Base-by-base conservation (phyloP, 2,113 vertebrate genomes). In the Oxyura jamaicensis region DNA sequence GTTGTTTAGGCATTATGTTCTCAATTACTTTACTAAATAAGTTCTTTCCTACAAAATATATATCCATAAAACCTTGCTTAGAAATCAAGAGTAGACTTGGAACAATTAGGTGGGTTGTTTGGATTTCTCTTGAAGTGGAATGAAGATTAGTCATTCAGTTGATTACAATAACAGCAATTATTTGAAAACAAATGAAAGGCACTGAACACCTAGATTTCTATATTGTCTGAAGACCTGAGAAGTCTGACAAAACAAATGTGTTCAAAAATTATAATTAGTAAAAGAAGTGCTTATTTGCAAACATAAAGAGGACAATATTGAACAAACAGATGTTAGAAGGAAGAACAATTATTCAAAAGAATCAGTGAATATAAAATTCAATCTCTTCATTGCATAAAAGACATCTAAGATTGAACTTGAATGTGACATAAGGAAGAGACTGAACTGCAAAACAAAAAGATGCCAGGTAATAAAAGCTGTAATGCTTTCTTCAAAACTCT, bases 71-170 rank as follows among this genome's bases (percentile, higher is more conserved):
- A 73, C 8, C 23, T 80, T 86, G 23, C 35, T 71, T 66, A 83
- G 50, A 91, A 94, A 96, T 86, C 76, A 88, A 80, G 93, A 66
- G 80, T 63, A 75, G 66, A 85, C 76, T 58, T 73, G 46, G 10
- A 83, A 31, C n/a, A 91, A 91, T 95, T 95, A 91, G 4, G 31
- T 91, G 41, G 23, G 95, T 96, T 95, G 75, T 88, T 96, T 88
- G 59, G 25, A 75, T 90, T 75, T 93, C 15, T 83, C 35, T 88
- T 94, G 60, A 76, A 95, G 91, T 87, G 41, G 58, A 88, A 88
- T 63, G 58, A 88, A 75, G 48, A 86, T 86, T 44, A 95, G 42
- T 92, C 63, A 84, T 86, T 95, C 66, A 84, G 55, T 35, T 96
- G 86, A 95, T 94, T 90, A 80, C 31, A 89, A 75, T 74, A 93